Evolutionary conservation across 2,888 invertebrate species (phyloP).

Genomic region (Rosalia funebris): DNA sequence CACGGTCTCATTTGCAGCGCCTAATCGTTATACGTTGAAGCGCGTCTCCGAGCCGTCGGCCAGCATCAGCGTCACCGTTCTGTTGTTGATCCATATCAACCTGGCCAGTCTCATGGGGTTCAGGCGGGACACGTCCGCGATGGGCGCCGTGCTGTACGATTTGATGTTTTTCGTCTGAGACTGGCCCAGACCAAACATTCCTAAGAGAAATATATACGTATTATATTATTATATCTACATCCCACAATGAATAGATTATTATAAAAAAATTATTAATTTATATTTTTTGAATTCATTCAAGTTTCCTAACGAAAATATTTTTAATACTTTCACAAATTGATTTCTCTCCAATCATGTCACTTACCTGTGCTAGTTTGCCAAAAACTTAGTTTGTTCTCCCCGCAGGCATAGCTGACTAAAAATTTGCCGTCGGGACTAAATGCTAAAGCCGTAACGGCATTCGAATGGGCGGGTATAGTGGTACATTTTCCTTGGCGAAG

Average conservation of each 20-base stretch:
- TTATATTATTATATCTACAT: neutral
- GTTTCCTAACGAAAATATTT: too few relatives aligned
- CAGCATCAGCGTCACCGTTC: constrained; percentile 92
- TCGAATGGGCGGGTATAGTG: constrained; percentile 89
- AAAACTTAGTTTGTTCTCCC: constrained; percentile 94
- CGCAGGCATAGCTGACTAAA: constrained; percentile 93
- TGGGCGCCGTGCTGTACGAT: constrained; percentile 92
- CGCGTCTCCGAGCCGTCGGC: constrained; percentile 95
- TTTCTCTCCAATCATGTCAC: too few relatives aligned
- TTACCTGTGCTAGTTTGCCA: constrained; percentile 95
- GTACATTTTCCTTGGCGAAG: constrained; percentile 94
- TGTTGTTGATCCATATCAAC: constrained; percentile 94
- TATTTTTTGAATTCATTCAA: too few relatives aligned
- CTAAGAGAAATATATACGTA: constrained; percentile 60
- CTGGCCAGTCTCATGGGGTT: constrained; percentile 92
- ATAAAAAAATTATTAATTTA: too few relatives aligned
- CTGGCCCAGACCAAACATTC: constrained; percentile 97
- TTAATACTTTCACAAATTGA: too few relatives aligned
- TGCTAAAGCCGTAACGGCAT: constrained; percentile 90
- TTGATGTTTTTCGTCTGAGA: constrained; percentile 96
- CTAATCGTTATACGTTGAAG: constrained; percentile 74
- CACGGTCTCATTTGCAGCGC: constrained; percentile 46
- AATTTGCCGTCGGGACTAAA: constrained; percentile 98
- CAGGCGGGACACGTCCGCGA: constrained; percentile 85
- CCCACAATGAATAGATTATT: too few relatives aligned